Base-by-base conservation (phyloP, 30 jellyfish, hydroid and myxozoan genomes). In the Aurelia sp. region DNA sequence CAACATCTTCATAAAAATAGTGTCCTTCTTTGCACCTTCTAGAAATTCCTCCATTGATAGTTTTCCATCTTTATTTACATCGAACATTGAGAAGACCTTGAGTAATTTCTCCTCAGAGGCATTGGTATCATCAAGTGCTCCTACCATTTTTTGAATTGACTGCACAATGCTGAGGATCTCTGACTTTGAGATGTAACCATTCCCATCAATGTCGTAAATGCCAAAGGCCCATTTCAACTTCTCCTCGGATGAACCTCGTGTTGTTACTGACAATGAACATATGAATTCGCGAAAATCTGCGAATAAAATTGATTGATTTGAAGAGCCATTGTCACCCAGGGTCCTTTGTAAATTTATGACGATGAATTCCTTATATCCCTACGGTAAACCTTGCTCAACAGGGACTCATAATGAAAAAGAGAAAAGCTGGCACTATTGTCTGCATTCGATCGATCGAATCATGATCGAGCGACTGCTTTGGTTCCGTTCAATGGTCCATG, bases 221-320 rank as follows among this genome's bases (percentile, higher is more conserved):
- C 87, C 66, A 57, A 92, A 92, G 9, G 96, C 96, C 98, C 98
- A 92, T 17, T 65, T 73, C 71, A 92, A 85, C 74, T 92, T 92
- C 63, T 92, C 97, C 13, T 92, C 98, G 20, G 83, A 62, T 7
- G 96, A 51, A 11, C 98, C 98, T 63, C 98, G 71, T 5, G 98
- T 92, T 21, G 98, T 86, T n/a, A 92, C 95, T 15, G 98, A 92
- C 66, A 92, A 62, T 20, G 98, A 92, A 47, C 95, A 86, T 20
- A 92, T 92, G 86, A 92, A 92, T 66, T 92, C 98, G n/a, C 96
- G 94, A 51, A 92, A 92, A 81, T 92, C 98, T 92, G 69, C 44
- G 69, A 30, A 47, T 7, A 6, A 44, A 44, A 44, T 37, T 3
- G 6, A 44, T 44, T 3, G 48, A 37, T 37, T 37, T 37, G 9